These are phyloP conservation scores for Tromatobia lineatoria DNA, from an alignment of 2,888 invertebrate species.

Conservation along the genomic window DNA sequence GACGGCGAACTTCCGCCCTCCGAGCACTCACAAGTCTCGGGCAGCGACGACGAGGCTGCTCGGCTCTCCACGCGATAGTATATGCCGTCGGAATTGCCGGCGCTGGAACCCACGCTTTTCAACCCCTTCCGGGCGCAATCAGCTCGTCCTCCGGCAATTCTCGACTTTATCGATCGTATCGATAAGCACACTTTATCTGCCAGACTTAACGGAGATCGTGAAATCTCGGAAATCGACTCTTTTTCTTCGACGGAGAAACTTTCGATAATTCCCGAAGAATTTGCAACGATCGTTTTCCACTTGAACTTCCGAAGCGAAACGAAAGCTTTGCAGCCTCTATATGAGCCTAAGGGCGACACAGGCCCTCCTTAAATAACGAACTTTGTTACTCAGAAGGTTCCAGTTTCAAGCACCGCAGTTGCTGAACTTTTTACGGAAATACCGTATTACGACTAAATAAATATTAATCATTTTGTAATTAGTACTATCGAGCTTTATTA, in stretches of 20 bases:
- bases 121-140: conserved; percentile 3
- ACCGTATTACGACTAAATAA: background rate
- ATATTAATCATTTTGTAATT: background rate
- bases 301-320: background rate
- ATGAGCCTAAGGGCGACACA: background rate
- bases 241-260: background rate
- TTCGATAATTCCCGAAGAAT: background rate
- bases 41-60: background rate
- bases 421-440: background rate
- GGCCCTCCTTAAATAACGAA: background rate
- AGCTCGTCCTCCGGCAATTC: background rate
- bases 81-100: background rate
- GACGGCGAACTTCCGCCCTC: conserved; percentile 71
- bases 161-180: conserved; percentile 20
- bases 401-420: background rate
- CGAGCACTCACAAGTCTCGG: conserved; percentile 32
- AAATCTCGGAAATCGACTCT: conserved; percentile 10
- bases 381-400: background rate
- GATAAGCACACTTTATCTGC: conserved; percentile 11
- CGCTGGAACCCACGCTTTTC: background rate
- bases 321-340: background rate
- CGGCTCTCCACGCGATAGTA: conserved; percentile 1
- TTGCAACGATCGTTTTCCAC: background rate
- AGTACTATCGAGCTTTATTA: no score
- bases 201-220: conserved; percentile 3